phyloP scores from a whole-genome alignment of 2,113 vertebrate genomes.

The Silurus meridionalis region DNA sequence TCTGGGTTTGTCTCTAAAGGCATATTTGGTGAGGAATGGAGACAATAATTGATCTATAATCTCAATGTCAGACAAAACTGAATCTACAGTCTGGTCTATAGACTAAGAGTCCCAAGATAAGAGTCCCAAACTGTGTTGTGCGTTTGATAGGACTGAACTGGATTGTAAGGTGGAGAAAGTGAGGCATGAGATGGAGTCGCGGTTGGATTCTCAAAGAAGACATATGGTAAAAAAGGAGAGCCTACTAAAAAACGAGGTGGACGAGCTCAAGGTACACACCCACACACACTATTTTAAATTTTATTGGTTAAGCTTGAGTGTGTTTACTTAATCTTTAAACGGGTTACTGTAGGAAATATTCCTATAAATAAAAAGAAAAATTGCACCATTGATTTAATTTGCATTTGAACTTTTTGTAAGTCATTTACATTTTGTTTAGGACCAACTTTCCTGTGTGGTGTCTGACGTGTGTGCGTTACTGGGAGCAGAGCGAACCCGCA shows the following conservation, averaged over 20 bases:
- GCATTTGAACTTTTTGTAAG: not conserved
- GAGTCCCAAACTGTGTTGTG: not conserved
- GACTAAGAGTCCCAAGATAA: too few relatives aligned
- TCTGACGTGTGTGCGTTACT: slow-evolving; percentile 80
- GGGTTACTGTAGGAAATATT: not conserved
- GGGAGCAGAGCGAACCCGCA: slow-evolving; percentile 79
- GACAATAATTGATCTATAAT: not conserved
- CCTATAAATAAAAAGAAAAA: not conserved
- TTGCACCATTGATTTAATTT: not conserved
- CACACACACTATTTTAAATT: not conserved
- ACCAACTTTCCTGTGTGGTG: slow-evolving; percentile 81
- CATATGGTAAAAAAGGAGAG: slow-evolving; percentile 91
- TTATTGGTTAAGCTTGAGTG: not conserved
- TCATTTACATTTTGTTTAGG: slow-evolving; percentile 64
- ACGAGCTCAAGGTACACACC: slow-evolving; percentile 81
- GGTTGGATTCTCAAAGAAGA: slow-evolving; percentile 86
- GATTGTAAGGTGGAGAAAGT: slow-evolving; percentile 85
- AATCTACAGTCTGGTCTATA: not conserved
- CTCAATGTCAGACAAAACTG: not conserved
- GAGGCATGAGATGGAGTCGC: slow-evolving; percentile 86
- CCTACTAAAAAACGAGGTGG: slow-evolving; percentile 82
- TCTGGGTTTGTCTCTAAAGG: too few relatives aligned
- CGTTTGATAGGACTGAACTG: slow-evolving; percentile 78
- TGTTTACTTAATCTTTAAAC: not conserved
- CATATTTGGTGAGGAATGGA: too few relatives aligned